Evolutionary conservation across 1,140 invertebrate species (phyloP), one percentile per base, ranked within the genome.

Genomic region (Drosophila dunni): DNA sequence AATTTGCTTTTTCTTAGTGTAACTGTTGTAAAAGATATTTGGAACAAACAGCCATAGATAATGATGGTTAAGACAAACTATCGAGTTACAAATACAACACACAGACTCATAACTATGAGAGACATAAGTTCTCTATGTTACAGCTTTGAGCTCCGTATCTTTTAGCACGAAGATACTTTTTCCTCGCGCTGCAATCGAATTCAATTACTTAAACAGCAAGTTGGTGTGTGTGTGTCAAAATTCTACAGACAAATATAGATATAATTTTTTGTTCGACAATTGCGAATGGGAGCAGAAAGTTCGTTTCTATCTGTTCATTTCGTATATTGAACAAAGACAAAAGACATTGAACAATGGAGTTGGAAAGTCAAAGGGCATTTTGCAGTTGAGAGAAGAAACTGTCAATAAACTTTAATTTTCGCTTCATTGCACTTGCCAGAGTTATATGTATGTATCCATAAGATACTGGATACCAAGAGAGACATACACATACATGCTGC

Each of bases 361-460:
- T 46, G 48, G 44, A 64, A 88, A 86, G 72, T 83, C 83, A 83
- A 75, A 75, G 78, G 61, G 60, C 67, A 60, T 58, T 29, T 48
- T 44, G 64, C 62, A 70, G 74, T 66, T 64, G 76, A 20, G 7
- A 34, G 33, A 33, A 17, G 62, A 89, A 78, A 89, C 84, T 89
- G 84, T 89, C 84, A 89, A 81, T 89, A 89, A 78, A 79, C 77
- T 75, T 81, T 75, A 71, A 79, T 84, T 73, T 81, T 72, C 67
- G 74, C 80, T 81, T 81, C 84, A 89, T 81, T 84, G 77, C 80
- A 89, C 84, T 86, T 88, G 75, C 48, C 42, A 20, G 66, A 13
- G 45, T 69, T 40, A 60, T 40, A 60, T 60, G 45, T 50, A 48
- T 45, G 46, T 68, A 78, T 51, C 70, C 69, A 46, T 45, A 61